Base-by-base conservation (phyloP, 2,888 invertebrate genomes). In the Synergus itoensis region DNA sequence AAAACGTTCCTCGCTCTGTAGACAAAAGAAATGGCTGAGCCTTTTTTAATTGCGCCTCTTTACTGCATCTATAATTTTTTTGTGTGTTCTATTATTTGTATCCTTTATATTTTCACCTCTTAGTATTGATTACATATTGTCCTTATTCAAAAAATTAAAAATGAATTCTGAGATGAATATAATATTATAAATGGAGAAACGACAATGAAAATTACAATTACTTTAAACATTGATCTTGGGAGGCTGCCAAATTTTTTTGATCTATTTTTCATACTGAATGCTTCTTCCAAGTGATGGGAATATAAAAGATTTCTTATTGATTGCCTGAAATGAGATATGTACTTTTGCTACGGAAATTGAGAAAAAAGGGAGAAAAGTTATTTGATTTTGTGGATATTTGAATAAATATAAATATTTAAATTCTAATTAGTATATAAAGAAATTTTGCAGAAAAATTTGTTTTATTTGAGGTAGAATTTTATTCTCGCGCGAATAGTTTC, bases 41-140 rank as follows among this genome's bases (percentile, higher is more conserved):
- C 85, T 87, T 87, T 82, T 88, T 88, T 88, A 88, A 88, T 88
- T 86, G 85, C 85, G 84, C 83, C 83, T 79, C 80, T 83, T 78
- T 64, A 79, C 73, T 53, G 76, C 64, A 48, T 45, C 48, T 48
- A 48, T 48, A 48, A 41, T 45, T 65, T 65, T 48, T 21, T 73
- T 43, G 28, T 28, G 28, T 75, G 41, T 73, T 43, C 76, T 73
- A 78, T 78, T 78, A 76, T 78, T 45, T 78, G 14, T 45, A 14
- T 45, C 5, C 14, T 4, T 45, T 48, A 48, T 48, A 48, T 48
- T 48, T 48, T 48, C 14, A 48, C 16, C 5, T 41, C 53, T 53
- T 36, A 60, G 41, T 60, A 14, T 41, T 16, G 67, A 28, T 18
- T 40, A 53, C 60, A 67, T 77, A 41, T 48, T 48, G 11, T 60